phyloP scores from a whole-genome alignment of 2,888 invertebrate genomes.

The Chelonus formosanus region DNA sequence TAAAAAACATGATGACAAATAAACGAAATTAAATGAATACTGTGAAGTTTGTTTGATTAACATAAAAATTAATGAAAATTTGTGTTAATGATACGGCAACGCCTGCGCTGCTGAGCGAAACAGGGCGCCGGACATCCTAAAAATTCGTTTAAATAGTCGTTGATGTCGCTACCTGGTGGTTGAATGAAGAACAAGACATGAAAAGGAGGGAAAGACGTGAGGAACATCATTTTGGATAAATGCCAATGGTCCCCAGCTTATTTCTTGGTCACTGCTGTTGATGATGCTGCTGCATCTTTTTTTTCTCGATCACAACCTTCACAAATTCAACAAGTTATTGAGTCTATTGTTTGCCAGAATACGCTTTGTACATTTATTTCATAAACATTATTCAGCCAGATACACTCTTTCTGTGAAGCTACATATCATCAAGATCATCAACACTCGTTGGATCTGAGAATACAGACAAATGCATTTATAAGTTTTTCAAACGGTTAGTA shows the following conservation, averaged over 20 bases:
- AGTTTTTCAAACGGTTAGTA: no score
- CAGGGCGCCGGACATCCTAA: slow-evolving; percentile 67
- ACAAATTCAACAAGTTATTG: neutral
- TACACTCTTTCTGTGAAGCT: neutral
- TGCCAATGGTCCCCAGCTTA: slow-evolving; percentile 37
- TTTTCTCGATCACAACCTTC: neutral
- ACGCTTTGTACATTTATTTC: neutral
- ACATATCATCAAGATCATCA: no score
- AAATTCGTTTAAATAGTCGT: slow-evolving; percentile 70
- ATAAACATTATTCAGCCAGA: neutral
- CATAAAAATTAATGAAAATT: slow-evolving; percentile 5
- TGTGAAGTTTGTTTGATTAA: neutral
- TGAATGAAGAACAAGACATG: slow-evolving; percentile 52
- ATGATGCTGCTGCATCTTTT: neutral
- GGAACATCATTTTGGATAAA: slow-evolving; percentile 34
- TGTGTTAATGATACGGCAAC: slow-evolving; percentile 51
- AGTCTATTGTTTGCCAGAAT: neutral
- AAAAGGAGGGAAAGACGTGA: slow-evolving; percentile 5
- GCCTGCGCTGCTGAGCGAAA: slow-evolving; percentile 69
- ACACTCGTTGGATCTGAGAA: no score
- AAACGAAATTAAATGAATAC: neutral
- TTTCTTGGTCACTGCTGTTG: slow-evolving; percentile 30
- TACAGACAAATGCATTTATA: no score
- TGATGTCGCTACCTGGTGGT: slow-evolving; percentile 68
- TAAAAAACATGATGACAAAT: neutral